phyloP scores from a whole-genome alignment of 2,888 invertebrate genomes.

The Pseudanteris insignis region DNA sequence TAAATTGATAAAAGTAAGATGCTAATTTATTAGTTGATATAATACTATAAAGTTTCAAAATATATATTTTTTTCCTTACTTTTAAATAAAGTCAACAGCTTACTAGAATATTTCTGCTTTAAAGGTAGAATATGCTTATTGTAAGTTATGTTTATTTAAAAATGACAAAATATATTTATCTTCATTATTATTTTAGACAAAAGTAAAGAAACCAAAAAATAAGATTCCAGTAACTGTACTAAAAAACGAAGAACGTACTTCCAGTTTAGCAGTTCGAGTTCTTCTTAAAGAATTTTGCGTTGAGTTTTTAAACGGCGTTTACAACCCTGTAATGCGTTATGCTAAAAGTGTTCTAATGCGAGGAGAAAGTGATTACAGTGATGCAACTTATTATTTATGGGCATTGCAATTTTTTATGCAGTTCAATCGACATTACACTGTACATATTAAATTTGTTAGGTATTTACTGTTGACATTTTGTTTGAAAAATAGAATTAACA shows the following conservation, averaged over 20 bases:
- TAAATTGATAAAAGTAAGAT: no score
- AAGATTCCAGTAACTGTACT: conserved; percentile 68
- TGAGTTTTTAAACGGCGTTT: conserved; percentile 90
- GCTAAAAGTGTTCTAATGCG: conserved; percentile 81
- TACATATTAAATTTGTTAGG: conserved; percentile 90
- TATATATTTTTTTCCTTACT: no score
- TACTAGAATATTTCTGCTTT: no score
- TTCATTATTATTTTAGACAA: conserved; percentile 65
- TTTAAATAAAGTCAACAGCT: no score
- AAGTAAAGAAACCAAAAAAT: conserved; percentile 79
- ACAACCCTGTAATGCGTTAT: conserved; percentile 90
- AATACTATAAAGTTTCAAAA: no score
- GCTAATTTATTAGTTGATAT: no score
- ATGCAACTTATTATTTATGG: conserved; percentile 95
- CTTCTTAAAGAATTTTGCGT: conserved; percentile 94
- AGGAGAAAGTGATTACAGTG: conserved; percentile 77
- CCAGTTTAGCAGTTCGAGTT: conserved; percentile 87
- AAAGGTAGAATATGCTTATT: no score
- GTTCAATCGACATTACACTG: conserved; percentile 89
- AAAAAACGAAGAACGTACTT: conserved; percentile 77
- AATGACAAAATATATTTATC: no score
- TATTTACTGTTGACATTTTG: conserved; percentile 60
- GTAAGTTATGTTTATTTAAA: no score
- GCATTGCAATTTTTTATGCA: conserved; percentile 96
- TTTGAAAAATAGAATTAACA: no score